Conservation (phyloP, 2,888 invertebrate genomes). For the Drepanosiphum platanoidis region DNA sequence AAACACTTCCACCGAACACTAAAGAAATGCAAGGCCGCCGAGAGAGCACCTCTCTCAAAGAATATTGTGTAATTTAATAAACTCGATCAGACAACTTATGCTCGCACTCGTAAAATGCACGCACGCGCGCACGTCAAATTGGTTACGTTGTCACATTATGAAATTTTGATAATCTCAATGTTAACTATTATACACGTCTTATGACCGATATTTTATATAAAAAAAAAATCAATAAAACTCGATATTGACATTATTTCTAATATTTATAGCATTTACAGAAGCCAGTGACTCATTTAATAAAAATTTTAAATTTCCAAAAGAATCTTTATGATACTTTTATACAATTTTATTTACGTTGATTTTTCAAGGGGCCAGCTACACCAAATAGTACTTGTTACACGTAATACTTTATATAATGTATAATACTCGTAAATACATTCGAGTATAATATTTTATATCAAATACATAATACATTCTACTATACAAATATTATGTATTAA, state of each 20-base stretch:
- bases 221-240: neutral
- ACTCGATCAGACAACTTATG: constrained; percentile 45
- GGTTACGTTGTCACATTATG: constrained; percentile 12
- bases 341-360: neutral
- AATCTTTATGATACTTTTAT: no score
- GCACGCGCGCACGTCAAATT: neutral
- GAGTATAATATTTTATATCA: no score
- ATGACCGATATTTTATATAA: neutral
- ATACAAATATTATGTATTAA: no score
- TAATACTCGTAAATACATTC: no score
- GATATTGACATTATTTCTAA: neutral
- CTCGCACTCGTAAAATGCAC: no score
- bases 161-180: constrained; percentile 47
- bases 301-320: neutral
- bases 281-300: neutral
- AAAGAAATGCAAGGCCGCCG: constrained; percentile 47
- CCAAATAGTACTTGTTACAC: neutral
- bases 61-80: constrained; percentile 42
- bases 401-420: no score
- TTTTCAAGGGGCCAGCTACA: neutral
- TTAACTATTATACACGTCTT: neutral
- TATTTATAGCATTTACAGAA: neutral
- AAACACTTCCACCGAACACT: constrained; percentile 10
- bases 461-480: no score
- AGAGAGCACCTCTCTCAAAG: constrained; percentile 15